Percentiles rank a stretch among this genome's conserved stretches.
Conservation (phyloP, 2,113 vertebrate species). For the Tamias sibiricus region DNA sequence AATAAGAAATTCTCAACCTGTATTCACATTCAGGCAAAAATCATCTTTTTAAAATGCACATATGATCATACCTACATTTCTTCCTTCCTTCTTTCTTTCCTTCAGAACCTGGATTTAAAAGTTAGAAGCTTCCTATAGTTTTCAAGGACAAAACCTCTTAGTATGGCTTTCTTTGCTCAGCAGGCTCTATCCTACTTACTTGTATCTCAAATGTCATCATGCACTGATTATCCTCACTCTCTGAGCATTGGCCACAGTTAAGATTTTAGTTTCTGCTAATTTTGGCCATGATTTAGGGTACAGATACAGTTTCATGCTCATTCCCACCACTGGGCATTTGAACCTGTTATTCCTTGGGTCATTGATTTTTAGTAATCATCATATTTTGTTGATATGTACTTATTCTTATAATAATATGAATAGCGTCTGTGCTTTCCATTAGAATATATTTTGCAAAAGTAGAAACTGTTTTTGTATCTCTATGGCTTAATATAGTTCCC, state of each 20-base stretch:
- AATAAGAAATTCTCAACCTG: neutral
- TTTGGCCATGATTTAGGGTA: neutral
- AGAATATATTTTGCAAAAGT: neutral
- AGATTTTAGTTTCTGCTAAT: neutral
- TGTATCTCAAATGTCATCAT: neutral
- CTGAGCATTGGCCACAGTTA: neutral
- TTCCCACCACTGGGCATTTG: neutral
- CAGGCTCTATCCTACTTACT: neutral
- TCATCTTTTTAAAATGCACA: constrained; percentile 11
- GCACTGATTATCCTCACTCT: neutral
- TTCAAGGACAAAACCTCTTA: constrained; percentile 13
- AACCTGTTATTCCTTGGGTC: neutral
- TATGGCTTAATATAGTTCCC: neutral
- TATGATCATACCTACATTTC: neutral
- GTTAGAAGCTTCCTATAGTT: neutral
- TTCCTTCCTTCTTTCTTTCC: neutral
- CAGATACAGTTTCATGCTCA: neutral
- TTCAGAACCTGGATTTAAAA: neutral
- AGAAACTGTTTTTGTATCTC: neutral
- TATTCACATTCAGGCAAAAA: neutral
- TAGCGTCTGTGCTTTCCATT: neutral
- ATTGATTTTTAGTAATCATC: constrained; percentile 35
- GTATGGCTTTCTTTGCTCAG: neutral
- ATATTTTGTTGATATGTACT: neutral
- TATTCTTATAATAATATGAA: constrained; percentile 15